phyloP scores from a whole-genome alignment of 1,140 invertebrate genomes.

The Drosophila erecta region DNA sequence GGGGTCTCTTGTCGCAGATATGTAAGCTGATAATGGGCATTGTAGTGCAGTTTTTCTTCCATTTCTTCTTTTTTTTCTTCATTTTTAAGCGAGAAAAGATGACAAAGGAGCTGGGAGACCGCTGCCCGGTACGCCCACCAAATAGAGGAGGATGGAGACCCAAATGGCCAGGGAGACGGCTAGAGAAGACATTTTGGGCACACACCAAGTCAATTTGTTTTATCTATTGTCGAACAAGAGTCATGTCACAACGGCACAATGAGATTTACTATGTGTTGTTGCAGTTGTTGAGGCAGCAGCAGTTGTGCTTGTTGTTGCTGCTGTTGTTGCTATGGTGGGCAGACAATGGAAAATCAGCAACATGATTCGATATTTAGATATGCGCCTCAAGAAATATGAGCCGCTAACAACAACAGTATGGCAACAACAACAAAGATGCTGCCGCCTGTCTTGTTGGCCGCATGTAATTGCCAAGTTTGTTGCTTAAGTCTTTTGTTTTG shows the following conservation, averaged over 20 bases:
- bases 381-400: conserved; percentile 81
- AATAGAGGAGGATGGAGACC: conserved; percentile 28
- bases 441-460: conserved; percentile 47
- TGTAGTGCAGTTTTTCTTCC: conserved; percentile 64
- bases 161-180: conserved; percentile 40
- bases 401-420: conserved; percentile 69
- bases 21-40: conserved; percentile 74
- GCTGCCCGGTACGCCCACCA: conserved; percentile 66
- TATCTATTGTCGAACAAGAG: conserved; percentile 84
- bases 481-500: conserved; percentile 83
- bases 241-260: conserved; percentile 82
- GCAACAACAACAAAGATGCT: conserved; percentile 68
- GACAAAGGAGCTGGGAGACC: conserved; percentile 63
- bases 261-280: conserved; percentile 78
- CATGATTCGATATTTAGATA: conserved; percentile 82
- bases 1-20: conserved; percentile 61
- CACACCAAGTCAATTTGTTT: conserved; percentile 84
- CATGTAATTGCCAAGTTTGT: conserved; percentile 82
- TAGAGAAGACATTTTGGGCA: conserved; percentile 83
- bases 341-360: conserved; percentile 79
- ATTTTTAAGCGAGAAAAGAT: conserved; percentile 55
- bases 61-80: neutral
- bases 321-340: conserved; percentile 24
- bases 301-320: conserved; percentile 10
- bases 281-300: conserved; percentile 32